A percentile compares a stretch with the other conserved stretches of the same genome.
phyloP scores from a whole-genome alignment of 2,113 vertebrate species.

The Nothocercus julius region DNA sequence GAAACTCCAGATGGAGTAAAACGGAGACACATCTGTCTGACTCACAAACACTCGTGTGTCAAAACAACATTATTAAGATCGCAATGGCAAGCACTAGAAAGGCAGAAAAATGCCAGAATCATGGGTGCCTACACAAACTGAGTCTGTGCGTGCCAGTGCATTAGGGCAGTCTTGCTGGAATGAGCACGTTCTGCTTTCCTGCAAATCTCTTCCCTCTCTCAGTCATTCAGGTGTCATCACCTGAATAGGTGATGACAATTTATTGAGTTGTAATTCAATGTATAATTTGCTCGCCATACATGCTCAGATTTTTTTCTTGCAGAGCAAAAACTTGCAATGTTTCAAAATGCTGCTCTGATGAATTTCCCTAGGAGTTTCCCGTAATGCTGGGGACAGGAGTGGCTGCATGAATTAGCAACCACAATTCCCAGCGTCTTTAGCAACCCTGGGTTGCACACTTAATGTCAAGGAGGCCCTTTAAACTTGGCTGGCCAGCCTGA shows the following conservation, averaged over 20 bases:
- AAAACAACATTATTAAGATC: neutral
- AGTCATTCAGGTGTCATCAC: too few species aligned
- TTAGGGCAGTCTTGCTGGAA: neutral
- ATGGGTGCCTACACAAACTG: neutral
- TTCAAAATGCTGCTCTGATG: neutral
- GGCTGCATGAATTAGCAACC: neutral
- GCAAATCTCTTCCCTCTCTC: neutral
- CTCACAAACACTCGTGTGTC: fast-evolving
- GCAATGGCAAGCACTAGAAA: neutral
- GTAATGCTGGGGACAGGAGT: neutral
- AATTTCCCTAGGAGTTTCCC: neutral
- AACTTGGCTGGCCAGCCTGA: neutral
- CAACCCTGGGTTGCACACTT: neutral
- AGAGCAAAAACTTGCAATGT: neutral
- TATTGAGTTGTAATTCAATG: neutral
- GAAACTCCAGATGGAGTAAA: neutral
- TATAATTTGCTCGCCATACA: neutral
- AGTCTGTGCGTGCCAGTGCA: fast-evolving
- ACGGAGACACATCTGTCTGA: neutral
- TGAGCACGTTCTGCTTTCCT: neutral
- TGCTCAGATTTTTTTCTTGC: neutral
- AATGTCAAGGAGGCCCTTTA: neutral
- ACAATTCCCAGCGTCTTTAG: neutral
- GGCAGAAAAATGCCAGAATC: neutral
- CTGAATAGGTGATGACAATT: neutral